phyloP scores from a whole-genome alignment of 2,113 vertebrate species.

The Zosterops japonicus region DNA sequence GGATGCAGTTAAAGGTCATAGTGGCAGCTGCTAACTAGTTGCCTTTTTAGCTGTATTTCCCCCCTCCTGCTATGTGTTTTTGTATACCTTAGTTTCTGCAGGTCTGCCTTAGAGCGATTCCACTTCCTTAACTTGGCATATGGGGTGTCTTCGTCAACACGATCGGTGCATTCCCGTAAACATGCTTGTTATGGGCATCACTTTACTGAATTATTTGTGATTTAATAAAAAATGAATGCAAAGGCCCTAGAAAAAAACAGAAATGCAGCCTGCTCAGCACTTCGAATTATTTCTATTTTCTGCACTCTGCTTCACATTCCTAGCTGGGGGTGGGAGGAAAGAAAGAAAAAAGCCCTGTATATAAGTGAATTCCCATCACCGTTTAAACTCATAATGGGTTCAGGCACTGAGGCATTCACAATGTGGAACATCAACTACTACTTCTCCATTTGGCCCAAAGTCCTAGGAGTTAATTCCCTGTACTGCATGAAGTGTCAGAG shows the following conservation, averaged over 20 bases:
- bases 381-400: constrained; percentile 73
- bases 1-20: constrained; percentile 92
- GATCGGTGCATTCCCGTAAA: not conserved
- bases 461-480: constrained; percentile 78
- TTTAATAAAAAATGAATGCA: not conserved
- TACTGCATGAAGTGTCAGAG: constrained; percentile 76
- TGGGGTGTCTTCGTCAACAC: constrained; percentile 24
- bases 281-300: constrained; percentile 54
- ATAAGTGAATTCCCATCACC: constrained; percentile 64
- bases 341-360: not conserved
- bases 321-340: not conserved
- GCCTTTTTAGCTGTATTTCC: constrained; percentile 82
- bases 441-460: constrained; percentile 70
- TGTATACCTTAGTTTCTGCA: constrained; percentile 62
- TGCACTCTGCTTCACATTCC: constrained; percentile 28
- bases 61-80: constrained; percentile 64
- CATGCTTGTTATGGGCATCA: not conserved
- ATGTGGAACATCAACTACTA: constrained; percentile 71
- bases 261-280: not conserved
- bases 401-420: constrained; percentile 74
- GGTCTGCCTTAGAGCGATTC: constrained; percentile 51
- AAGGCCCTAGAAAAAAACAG: constrained; percentile 19
- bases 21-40: constrained; percentile 90
- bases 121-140: constrained; percentile 23
- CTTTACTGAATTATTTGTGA: constrained; percentile 39